These are phyloP conservation scores for Dolichoris vasculosae DNA, from an alignment of 1,140 invertebrate genomes.

Conservation along the genomic window DNA sequence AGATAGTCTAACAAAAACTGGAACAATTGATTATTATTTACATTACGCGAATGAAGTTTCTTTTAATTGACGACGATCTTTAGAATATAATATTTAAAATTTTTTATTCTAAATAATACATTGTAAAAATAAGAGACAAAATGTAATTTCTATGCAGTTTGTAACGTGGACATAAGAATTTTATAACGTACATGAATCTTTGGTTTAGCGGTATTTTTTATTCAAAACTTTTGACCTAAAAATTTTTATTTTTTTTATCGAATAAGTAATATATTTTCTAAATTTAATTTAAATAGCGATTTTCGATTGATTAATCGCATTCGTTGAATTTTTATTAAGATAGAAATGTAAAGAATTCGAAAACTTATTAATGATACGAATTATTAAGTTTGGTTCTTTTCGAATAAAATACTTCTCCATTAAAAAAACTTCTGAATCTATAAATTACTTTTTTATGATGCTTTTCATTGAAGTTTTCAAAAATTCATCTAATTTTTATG, in stretches of 20 bases:
- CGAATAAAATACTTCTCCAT: background rate
- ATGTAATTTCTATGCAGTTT: no score
- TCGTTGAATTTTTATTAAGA: background rate
- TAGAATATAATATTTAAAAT: no score
- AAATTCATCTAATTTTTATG: constrained; percentile 17
- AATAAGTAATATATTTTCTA: background rate
- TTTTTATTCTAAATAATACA: no score
- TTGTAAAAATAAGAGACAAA: no score
- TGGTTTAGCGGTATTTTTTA: background rate
- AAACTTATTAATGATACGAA: background rate
- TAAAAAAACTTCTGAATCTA: background rate
- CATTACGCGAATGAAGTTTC: no score
- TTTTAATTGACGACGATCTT: no score
- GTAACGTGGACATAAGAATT: no score
- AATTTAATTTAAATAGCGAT: background rate
- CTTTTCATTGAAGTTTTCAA: constrained; percentile 1
- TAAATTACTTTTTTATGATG: constrained; percentile 6
- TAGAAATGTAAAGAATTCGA: background rate
- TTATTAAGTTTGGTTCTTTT: background rate
- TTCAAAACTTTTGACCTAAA: background rate
- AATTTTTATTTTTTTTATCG: background rate
- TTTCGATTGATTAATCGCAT: background rate
- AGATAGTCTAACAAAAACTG: no score
- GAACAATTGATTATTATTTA: no score
- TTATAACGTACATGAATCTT: background rate